phyloP scores from a whole-genome alignment of 2,888 invertebrate genomes.

The Glyphotaelius pellucidus region DNA sequence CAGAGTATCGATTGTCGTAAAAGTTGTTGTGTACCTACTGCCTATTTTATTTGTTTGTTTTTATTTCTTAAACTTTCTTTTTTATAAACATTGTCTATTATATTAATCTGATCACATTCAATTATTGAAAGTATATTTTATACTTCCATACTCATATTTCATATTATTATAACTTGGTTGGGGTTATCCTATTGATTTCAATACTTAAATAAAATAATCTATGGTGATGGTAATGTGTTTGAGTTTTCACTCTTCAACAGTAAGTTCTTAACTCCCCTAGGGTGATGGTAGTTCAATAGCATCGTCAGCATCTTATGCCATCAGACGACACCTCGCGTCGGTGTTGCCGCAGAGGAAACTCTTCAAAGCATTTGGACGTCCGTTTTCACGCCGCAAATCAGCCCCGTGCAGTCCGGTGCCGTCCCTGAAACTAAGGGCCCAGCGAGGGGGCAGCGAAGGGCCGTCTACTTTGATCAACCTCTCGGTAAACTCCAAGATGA shows the following conservation, averaged over 20 bases:
- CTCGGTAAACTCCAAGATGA: slow-evolving; percentile 71
- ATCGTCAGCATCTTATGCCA: slow-evolving; percentile 75
- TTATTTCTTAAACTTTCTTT: neutral
- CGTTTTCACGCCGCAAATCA: slow-evolving; percentile 84
- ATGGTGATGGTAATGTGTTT: slow-evolving; percentile 52
- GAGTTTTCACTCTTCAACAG: slow-evolving; percentile 16
- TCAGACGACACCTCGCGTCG: slow-evolving; percentile 78
- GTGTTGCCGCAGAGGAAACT: slow-evolving; percentile 78
- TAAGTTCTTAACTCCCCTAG: slow-evolving; percentile 67
- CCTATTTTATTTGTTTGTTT: neutral
- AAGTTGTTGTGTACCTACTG: neutral
- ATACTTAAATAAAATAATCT: neutral
- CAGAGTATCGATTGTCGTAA: neutral
- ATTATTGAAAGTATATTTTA: neutral
- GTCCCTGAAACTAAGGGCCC: slow-evolving; percentile 75
- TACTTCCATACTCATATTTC: neutral
- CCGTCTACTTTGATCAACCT: slow-evolving; percentile 73
- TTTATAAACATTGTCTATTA: neutral
- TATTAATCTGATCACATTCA: neutral
- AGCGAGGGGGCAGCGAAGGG: slow-evolving; percentile 76
- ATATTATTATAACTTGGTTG: neutral
- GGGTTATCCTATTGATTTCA: neutral
- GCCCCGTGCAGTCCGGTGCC: slow-evolving; percentile 81
- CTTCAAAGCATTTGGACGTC: slow-evolving; percentile 81
- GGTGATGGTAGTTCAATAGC: slow-evolving; percentile 77